Evolutionary conservation across 2,113 vertebrate genomes (phyloP), one percentile per base, ranked within the genome.

Genomic region (Anolis sagrei): DNA sequence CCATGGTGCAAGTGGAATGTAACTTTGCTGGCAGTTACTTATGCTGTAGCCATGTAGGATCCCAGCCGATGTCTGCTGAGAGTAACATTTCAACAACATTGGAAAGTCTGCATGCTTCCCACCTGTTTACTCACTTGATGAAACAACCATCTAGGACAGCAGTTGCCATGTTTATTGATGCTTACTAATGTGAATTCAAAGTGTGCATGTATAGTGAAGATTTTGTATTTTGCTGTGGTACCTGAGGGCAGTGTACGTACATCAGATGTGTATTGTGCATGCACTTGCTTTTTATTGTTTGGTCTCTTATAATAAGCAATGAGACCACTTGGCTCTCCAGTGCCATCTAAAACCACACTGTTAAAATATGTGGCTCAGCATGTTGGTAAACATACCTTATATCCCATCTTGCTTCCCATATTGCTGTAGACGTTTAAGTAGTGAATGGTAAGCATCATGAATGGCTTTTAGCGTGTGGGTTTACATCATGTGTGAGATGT

Each of bases 271-370:
- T 48, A 62, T 36, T 44, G 51, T 21, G 68, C 68, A 48, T 74
- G 54, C 27, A 23, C 9, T 32, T 61, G 48, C 39, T 36, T 73
- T 49, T 58, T 9, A 8, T 36, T 6, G 1, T 54, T 86, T 74
- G 84, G 36, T 73, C 58, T 86, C 76, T 44, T 27, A 21, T 32
- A 86, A 18, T 18, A 54, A 29, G 39, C 11, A n/a, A 13, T 27
- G 36, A 62, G 36, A 74, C 25, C 6, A 21, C 18, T 29, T 10
- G 32, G 51, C 23, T 29, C 23, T 23, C 49, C 66, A 51, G 25
- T 19, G 23, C 83, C 81, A 79, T 51, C 54, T 29, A 76, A 85
- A 80, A 80, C 78, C 34, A 49, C 34, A 54, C 18, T n/a, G 19
- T 62, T 48, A 70, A 83, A 29, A 48, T 75, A 66, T 21, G 21